Conservation (phyloP, 2,888 invertebrate species). For the Dryadula phaetusa region DNA sequence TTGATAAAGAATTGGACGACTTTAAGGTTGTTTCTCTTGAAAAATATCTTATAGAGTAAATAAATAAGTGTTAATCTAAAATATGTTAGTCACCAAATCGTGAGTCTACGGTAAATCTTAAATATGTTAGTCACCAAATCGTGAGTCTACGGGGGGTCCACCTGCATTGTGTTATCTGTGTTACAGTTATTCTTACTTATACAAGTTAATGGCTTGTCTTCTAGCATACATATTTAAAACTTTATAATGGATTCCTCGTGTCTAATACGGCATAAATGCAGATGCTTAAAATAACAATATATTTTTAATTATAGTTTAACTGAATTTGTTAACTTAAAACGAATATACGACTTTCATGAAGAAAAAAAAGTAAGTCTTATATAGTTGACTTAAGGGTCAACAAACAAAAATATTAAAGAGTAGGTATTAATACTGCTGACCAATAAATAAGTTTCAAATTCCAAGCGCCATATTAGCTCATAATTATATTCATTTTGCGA, state of each 20-base stretch:
- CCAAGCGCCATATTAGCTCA: not conserved
- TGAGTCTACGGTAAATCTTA: constrained; percentile 10
- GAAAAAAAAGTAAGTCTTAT: not conserved
- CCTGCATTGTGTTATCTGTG: constrained; percentile 24
- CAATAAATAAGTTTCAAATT: constrained; percentile 2
- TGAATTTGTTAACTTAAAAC: too few species aligned
- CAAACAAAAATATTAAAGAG: not conserved
- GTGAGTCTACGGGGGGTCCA: constrained; percentile 24
- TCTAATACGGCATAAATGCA: not conserved
- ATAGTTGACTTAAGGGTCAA: not conserved
- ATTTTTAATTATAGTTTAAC: too few species aligned
- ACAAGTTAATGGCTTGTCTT: not conserved
- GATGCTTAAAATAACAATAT: not conserved
- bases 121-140: constrained; percentile 9
- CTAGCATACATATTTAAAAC: not conserved
- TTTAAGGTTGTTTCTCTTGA: not conserved
- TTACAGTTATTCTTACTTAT: constrained; percentile 16
- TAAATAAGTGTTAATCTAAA: not conserved
- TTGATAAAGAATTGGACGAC: too few species aligned
- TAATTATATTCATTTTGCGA: not conserved
- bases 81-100: constrained; percentile 10
- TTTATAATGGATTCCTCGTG: not conserved
- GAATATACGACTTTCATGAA: too few species aligned
- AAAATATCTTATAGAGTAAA: too few species aligned
- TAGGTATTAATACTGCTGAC: not conserved